A percentile compares a stretch with the other conserved stretches of the same genome.
phyloP scores from a whole-genome alignment of 2,797 vertebrate species.

The Gobionotothen gibberifrons region DNA sequence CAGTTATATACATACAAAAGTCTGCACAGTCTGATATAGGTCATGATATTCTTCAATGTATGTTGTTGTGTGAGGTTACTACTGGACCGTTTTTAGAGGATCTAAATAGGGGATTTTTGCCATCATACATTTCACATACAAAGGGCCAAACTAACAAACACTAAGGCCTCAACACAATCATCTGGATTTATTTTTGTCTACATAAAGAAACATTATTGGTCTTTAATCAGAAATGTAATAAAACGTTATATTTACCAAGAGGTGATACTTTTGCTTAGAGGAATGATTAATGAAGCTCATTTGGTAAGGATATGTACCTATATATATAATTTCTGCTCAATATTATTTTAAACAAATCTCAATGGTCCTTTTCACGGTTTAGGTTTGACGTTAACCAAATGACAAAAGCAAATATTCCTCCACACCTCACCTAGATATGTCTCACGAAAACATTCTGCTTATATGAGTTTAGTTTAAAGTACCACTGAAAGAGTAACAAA shows the following conservation, averaged over 20 bases:
- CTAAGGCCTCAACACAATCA: constrained; percentile 41
- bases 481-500: neutral
- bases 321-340: neutral
- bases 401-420: constrained; percentile 13
- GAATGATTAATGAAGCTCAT: constrained; percentile 55
- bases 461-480: constrained; percentile 12
- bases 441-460: neutral
- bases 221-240: constrained; percentile 21
- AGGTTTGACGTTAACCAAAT: constrained; percentile 28
- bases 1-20: constrained; percentile 16
- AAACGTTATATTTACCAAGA: constrained; percentile 14
- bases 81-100: neutral
- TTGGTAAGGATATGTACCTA: constrained; percentile 2
- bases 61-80: neutral
- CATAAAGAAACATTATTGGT: constrained; percentile 44
- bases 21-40: constrained; percentile 1
- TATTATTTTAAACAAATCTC: constrained; percentile 14
- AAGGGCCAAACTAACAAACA: constrained; percentile 12
- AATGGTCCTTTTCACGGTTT: constrained; percentile 59
- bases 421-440: constrained; percentile 15
- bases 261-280: constrained; percentile 33
- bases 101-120: constrained; percentile 6
- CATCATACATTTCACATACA: constrained; percentile 31
- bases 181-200: constrained; percentile 3
- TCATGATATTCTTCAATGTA: neutral